Percentiles rank a stretch among this genome's conserved stretches.
Evolutionary conservation across 1,140 invertebrate genomes (phyloP).

Genomic region (Drosophila cardini): DNA sequence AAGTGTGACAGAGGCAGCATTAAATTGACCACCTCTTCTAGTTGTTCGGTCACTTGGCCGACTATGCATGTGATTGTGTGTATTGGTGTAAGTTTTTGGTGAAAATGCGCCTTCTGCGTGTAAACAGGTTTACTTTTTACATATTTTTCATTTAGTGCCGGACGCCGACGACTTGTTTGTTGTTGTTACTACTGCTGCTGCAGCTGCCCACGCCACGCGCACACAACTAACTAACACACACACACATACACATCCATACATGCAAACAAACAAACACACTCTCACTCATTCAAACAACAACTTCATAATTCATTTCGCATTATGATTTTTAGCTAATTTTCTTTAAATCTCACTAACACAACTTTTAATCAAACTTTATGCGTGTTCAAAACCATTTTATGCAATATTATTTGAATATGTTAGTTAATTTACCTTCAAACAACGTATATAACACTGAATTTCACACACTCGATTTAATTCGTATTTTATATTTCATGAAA

Average conservation of each 20-base stretch:
- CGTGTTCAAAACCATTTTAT: slow-evolving; percentile 3
- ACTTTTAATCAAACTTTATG: background rate
- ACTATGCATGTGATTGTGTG: slow-evolving; percentile 7
- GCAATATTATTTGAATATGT: background rate
- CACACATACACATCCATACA: slow-evolving; percentile 1
- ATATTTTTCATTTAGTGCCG: slow-evolving; percentile 49
- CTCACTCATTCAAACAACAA: background rate
- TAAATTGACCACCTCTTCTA: slow-evolving; percentile 42
- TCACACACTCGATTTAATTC: background rate
- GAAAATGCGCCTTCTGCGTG: slow-evolving; percentile 49
- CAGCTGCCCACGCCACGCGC: slow-evolving; percentile 54
- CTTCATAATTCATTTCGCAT: slow-evolving; percentile 17
- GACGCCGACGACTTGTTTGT: slow-evolving; percentile 30
- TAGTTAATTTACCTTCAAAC: slow-evolving; percentile 22
- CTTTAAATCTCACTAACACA: slow-evolving; percentile 8
- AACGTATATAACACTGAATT: background rate
- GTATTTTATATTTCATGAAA: slow-evolving; percentile 23
- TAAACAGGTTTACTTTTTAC: slow-evolving; percentile 53
- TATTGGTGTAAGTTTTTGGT: slow-evolving; percentile 39
- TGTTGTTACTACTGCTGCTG: slow-evolving; percentile 22
- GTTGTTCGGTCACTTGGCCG: slow-evolving; percentile 10
- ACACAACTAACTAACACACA: slow-evolving; percentile 10
- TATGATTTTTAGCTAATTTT: slow-evolving; percentile 39
- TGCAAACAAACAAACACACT: slow-evolving; percentile 7
- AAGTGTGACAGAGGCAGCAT: slow-evolving; percentile 4